phyloP scores from a whole-genome alignment of 2,888 invertebrate genomes.

The Polia nebulosa region DNA sequence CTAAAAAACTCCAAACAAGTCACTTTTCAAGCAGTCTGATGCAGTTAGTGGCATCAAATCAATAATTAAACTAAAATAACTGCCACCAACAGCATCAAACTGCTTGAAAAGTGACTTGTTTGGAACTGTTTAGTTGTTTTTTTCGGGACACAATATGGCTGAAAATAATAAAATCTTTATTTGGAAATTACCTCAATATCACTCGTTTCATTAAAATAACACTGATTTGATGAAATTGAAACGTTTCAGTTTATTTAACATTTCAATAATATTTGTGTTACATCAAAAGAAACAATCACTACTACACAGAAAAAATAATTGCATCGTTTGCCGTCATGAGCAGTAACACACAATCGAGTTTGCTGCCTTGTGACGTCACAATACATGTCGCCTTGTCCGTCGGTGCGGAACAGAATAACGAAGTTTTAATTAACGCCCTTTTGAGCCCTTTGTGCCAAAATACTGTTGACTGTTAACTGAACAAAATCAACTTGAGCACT shows the following conservation, averaged over 20 bases:
- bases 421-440: constrained; percentile 65
- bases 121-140: too few species aligned
- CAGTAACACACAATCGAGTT: constrained; percentile 10
- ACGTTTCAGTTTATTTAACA: background rate
- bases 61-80: too few species aligned
- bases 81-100: too few species aligned
- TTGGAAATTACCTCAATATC: too few species aligned
- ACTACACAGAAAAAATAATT: constrained; percentile 18
- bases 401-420: constrained; percentile 70
- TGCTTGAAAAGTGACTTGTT: too few species aligned
- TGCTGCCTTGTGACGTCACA: constrained; percentile 38
- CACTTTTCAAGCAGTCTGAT: too few species aligned
- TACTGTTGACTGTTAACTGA: constrained; percentile 30
- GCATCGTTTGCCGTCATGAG: constrained; percentile 14
- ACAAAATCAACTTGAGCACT: constrained; percentile 40
- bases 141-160: too few species aligned
- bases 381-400: constrained; percentile 33
- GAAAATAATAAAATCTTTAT: too few species aligned
- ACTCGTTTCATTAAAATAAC: background rate
- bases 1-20: too few species aligned
- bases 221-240: background rate
- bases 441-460: constrained; percentile 54
- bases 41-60: too few species aligned
- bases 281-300: background rate
- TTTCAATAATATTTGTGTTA: background rate